These are phyloP conservation scores for Parnassius smintheus DNA, from an alignment of 2,888 invertebrate species.

Conservation along the genomic window DNA sequence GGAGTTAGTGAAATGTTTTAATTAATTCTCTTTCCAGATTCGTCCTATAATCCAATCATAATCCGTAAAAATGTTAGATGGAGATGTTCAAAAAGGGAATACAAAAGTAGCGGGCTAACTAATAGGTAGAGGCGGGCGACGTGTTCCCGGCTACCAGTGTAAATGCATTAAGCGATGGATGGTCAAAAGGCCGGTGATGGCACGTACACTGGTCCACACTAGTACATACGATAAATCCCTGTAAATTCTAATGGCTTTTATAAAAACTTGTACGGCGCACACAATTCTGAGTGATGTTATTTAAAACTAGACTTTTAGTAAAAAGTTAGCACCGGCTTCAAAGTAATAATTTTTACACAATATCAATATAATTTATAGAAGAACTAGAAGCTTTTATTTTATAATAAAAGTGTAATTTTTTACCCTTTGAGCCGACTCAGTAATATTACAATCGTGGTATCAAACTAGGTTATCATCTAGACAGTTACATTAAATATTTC, in stretches of 20 bases:
- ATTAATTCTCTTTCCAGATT: constrained; percentile 8
- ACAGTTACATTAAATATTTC: no score
- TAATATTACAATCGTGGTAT: no score
- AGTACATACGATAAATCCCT: constrained; percentile 51
- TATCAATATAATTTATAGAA: no score
- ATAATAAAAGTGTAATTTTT: no score
- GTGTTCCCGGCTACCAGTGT: constrained; percentile 62
- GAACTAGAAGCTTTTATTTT: no score
- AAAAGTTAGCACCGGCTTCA: no score
- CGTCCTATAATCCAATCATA: constrained; percentile 27
- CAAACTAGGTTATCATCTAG: no score
- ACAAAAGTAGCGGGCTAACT: constrained; percentile 42
- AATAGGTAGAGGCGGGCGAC: constrained; percentile 46
- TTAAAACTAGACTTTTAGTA: no score
- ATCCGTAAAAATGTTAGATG: constrained; percentile 42
- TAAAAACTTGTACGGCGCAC: constrained; percentile 37
- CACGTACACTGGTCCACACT: constrained; percentile 53
- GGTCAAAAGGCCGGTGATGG: constrained; percentile 45
- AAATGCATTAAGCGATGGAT: constrained; percentile 55
- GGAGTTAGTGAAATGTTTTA: constrained; percentile 1
- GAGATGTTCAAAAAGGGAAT: constrained; percentile 33
- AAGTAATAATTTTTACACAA: no score
- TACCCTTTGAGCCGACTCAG: no score
- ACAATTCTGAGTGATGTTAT: no score
- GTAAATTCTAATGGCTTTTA: constrained; percentile 44